Conservation (phyloP, 2,113 vertebrate species). For the Syngnathus floridae region DNA sequence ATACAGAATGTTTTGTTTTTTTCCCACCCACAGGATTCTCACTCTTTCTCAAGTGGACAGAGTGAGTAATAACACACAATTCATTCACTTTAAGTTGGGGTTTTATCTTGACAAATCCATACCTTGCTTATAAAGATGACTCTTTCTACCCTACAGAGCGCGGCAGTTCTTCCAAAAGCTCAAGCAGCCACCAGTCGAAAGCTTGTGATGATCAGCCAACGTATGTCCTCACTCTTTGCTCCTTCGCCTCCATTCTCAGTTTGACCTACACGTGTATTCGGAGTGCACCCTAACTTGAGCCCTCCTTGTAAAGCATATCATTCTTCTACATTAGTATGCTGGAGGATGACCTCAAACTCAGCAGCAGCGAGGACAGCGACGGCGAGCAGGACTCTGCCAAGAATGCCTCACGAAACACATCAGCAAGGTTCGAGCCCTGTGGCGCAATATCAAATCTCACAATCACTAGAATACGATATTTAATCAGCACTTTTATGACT, state of each 20-base stretch:
- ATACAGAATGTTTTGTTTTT: constrained; percentile 1
- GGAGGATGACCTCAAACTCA: constrained; percentile 94
- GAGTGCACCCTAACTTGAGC: too few relatives aligned
- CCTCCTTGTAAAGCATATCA: neutral
- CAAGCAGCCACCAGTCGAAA: constrained; percentile 87
- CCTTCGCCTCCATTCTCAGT: neutral
- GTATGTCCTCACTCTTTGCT: constrained; percentile 43
- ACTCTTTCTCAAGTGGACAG: constrained; percentile 81
- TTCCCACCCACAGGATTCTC: constrained; percentile 72
- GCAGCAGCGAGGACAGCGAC: constrained; percentile 98
- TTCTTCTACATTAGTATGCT: constrained; percentile 74
- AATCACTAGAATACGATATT: neutral
- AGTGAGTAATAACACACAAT: constrained; percentile 76
- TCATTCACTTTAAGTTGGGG: constrained; percentile 1
- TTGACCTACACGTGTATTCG: neutral
- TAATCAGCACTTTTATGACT: neutral
- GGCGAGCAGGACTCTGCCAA: constrained; percentile 91
- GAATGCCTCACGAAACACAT: constrained; percentile 83
- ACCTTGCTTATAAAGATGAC: neutral
- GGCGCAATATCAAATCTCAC: neutral
- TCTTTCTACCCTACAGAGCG: constrained; percentile 72
- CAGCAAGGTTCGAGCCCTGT: constrained; percentile 75
- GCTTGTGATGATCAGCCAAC: constrained; percentile 72
- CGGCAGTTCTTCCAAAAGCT: constrained; percentile 83
- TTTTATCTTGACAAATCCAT: neutral